A percentile compares a stretch with the other conserved stretches of the same genome.
phyloP scores from a whole-genome alignment of 1,140 invertebrate genomes.

The Leptoteleia sp. region DNA sequence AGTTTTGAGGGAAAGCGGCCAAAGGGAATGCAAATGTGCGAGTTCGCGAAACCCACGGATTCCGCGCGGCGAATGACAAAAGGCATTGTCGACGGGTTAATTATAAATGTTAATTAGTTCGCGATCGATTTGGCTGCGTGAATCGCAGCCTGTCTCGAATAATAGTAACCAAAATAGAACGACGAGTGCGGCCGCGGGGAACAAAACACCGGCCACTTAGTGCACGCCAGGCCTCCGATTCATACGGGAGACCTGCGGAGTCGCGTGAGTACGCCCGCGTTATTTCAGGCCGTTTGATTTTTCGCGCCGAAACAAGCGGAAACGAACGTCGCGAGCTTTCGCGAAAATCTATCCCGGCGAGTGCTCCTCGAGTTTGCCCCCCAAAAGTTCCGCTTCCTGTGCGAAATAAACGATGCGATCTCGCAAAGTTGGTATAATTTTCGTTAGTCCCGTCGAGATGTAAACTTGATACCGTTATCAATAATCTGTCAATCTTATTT shows the following conservation, averaged over 20 bases:
- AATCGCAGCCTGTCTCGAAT: constrained; percentile 78
- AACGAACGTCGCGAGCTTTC: constrained; percentile 19
- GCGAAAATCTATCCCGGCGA: no score
- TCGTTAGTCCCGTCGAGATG: no score
- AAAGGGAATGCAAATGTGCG: constrained; percentile 22
- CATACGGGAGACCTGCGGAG: no score
- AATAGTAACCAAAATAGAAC: constrained; percentile 80
- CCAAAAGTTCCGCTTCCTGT: no score
- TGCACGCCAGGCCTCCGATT: constrained; percentile 68
- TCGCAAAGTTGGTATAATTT: no score
- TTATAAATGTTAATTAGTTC: constrained; percentile 82
- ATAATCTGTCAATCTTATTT: no score
- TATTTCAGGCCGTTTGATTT: constrained; percentile 50
- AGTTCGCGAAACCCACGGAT: constrained; percentile 35
- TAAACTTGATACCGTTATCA: no score
- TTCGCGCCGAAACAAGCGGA: constrained; percentile 52
- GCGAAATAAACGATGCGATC: no score
- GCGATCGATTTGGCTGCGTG: constrained; percentile 81
- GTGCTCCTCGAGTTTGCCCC: no score
- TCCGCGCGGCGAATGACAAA: constrained; percentile 66
- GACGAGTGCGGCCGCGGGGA: constrained; percentile 67
- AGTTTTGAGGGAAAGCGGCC: not conserved
- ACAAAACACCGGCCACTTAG: constrained; percentile 72
- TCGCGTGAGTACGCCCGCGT: constrained; percentile 28
- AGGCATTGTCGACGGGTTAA: constrained; percentile 74